These are phyloP conservation scores for Patella ulyssiponensis DNA, from an alignment of 2,888 invertebrate species.

Conservation along the genomic window DNA sequence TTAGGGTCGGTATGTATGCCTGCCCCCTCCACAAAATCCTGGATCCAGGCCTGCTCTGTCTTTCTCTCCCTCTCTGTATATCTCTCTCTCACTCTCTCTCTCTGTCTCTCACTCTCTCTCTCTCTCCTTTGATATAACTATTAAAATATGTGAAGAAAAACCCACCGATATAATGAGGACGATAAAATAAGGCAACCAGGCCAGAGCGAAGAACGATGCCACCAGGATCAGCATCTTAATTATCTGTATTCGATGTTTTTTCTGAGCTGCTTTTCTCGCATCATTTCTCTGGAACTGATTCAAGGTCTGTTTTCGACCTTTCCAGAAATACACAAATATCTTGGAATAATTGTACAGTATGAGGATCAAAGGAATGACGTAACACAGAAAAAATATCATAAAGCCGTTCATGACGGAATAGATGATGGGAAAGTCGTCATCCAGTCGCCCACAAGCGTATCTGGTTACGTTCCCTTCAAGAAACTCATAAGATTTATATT, in stretches of 20 bases:
- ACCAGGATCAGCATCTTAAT: conserved; percentile 53
- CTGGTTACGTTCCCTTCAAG: not conserved
- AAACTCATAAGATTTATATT: conserved; percentile 29
- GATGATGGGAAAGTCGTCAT: conserved; percentile 1
- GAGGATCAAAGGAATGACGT: conserved; percentile 45
- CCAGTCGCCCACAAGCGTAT: conserved; percentile 24
- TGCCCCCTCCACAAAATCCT: too few relatives aligned
- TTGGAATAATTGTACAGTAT: conserved; percentile 35
- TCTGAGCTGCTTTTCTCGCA: not conserved
- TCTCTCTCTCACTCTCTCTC: too few relatives aligned
- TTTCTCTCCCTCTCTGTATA: too few relatives aligned
- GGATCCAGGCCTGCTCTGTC: too few relatives aligned
- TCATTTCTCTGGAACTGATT: not conserved
- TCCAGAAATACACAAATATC: conserved; percentile 34
- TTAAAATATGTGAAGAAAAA: conserved; percentile 3
- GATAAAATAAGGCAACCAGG: conserved; percentile 56
- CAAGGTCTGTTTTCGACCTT: not conserved
- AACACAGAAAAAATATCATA: conserved; percentile 42
- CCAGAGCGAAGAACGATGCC: conserved; percentile 51
- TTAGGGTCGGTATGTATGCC: too few relatives aligned
- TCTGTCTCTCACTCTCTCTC: too few relatives aligned
- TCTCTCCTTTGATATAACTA: too few relatives aligned
- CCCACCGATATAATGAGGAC: conserved; percentile 50
- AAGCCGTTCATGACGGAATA: conserved; percentile 42
- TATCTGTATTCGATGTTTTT: conserved; percentile 40